Percentiles rank a stretch among this genome's conserved stretches.
phyloP scores from a whole-genome alignment of 1,140 invertebrate species.

The Eumaeus atala region DNA sequence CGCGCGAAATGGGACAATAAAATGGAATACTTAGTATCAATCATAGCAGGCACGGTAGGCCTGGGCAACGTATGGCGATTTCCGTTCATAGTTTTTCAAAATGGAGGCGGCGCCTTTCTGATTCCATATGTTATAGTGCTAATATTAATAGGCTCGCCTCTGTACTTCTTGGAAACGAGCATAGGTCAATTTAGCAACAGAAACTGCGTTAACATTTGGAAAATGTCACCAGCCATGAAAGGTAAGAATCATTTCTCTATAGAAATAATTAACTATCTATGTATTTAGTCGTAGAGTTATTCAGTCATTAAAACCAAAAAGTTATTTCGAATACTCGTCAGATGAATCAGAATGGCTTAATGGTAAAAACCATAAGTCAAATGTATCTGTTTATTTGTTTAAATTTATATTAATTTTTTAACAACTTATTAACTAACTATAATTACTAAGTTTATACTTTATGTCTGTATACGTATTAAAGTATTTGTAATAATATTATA shows the following conservation, averaged over 20 bases:
- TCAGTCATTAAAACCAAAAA: too few relatives aligned
- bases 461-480: too few relatives aligned
- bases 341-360: too few relatives aligned
- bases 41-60: conserved; percentile 91
- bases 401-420: too few relatives aligned
- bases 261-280: too few relatives aligned
- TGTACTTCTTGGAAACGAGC: conserved; percentile 92
- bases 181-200: conserved; percentile 85
- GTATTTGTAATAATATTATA: too few relatives aligned
- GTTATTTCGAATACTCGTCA: too few relatives aligned
- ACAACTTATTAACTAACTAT: too few relatives aligned
- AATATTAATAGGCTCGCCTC: conserved; percentile 88
- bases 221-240: conserved; percentile 77
- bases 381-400: too few relatives aligned
- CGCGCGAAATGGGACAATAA: conserved; percentile 86
- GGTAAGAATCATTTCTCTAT: conserved; percentile 57
- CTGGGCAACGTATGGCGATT: conserved; percentile 93
- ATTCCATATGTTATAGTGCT: conserved; percentile 90
- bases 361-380: too few relatives aligned
- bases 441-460: too few relatives aligned
- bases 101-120: conserved; percentile 88
- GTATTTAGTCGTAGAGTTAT: too few relatives aligned
- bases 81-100: conserved; percentile 88
- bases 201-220: conserved; percentile 81
- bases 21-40: conserved; percentile 91